A percentile compares a stretch with the other conserved stretches of the same genome.
Conservation (phyloP, 2,113 vertebrate genomes). For the Antechinus stuartii region DNA sequence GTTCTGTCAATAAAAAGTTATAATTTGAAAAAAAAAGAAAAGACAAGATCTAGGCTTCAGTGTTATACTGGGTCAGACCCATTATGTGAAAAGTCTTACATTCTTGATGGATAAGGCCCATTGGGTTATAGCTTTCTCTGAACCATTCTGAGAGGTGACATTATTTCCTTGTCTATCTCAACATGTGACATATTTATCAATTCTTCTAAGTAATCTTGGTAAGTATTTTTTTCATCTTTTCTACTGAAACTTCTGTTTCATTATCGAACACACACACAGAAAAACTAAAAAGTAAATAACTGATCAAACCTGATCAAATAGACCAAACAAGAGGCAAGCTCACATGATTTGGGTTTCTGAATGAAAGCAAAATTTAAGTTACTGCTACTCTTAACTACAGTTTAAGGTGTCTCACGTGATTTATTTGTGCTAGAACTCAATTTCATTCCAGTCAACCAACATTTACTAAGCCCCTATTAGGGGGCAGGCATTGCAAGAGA, state of each 20-base stretch:
- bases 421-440: background rate
- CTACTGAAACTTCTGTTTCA: slow-evolving; percentile 32
- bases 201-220: background rate
- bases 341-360: slow-evolving; percentile 53
- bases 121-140: background rate
- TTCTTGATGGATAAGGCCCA: background rate
- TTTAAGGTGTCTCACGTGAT: slow-evolving; percentile 39
- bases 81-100: background rate
- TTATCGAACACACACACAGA: background rate
- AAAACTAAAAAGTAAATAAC: slow-evolving; percentile 63
- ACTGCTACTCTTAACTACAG: slow-evolving; percentile 45
- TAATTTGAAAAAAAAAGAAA: no score
- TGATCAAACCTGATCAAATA: slow-evolving; percentile 38
- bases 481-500: background rate
- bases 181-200: background rate
- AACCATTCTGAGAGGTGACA: slow-evolving; percentile 52
- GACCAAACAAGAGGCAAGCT: slow-evolving; percentile 45
- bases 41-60: background rate
- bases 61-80: background rate
- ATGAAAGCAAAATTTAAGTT: slow-evolving; percentile 59
- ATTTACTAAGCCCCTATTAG: background rate
- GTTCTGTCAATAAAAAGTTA: no score
- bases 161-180: background rate
- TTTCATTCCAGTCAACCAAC: background rate
- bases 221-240: slow-evolving; percentile 37